These are phyloP conservation scores for Parelbella ahira DNA, from an alignment of 2,888 invertebrate species.

Conservation along the genomic window DNA sequence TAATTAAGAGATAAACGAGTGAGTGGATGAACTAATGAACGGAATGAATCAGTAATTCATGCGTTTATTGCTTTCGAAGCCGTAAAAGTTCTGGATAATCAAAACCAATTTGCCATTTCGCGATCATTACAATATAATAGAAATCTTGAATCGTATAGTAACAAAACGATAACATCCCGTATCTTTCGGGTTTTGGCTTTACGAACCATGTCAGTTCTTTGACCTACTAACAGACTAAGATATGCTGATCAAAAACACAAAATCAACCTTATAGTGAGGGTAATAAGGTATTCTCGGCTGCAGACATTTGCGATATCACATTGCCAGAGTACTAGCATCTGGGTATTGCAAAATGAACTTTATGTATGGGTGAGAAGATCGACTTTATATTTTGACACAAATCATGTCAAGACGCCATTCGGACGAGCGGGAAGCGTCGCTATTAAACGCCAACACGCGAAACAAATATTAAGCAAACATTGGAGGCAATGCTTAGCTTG, in stretches of 20 bases:
- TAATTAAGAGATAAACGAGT: too few species aligned
- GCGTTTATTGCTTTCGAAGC: too few species aligned
- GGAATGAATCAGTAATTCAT: too few species aligned
- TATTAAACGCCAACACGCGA: conserved; percentile 24
- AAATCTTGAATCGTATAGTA: conserved; percentile 15
- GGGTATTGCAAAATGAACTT: conserved; percentile 3
- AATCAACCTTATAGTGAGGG: background rate
- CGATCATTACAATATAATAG: conserved; percentile 20
- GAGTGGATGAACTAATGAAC: too few species aligned
- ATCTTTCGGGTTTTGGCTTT: conserved; percentile 23
- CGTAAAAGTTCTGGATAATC: background rate
- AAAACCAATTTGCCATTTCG: conserved; percentile 16
- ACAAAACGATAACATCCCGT: too few species aligned
- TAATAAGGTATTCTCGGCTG: background rate
- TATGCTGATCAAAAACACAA: background rate
- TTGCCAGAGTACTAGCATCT: background rate
- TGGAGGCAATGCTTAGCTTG: conserved; percentile 18
- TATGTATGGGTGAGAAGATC: background rate
- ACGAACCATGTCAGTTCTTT: conserved; percentile 19
- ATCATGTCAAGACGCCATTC: conserved; percentile 24
- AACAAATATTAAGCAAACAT: conserved; percentile 25
- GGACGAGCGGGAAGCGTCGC: conserved; percentile 19
- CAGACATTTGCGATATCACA: conserved; percentile 1
- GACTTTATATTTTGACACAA: background rate
- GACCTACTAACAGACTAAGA: background rate